Percentiles rank a stretch among this genome's conserved stretches.
phyloP scores from a whole-genome alignment of 1,140 invertebrate genomes.

The Neuroterus valhalla region DNA sequence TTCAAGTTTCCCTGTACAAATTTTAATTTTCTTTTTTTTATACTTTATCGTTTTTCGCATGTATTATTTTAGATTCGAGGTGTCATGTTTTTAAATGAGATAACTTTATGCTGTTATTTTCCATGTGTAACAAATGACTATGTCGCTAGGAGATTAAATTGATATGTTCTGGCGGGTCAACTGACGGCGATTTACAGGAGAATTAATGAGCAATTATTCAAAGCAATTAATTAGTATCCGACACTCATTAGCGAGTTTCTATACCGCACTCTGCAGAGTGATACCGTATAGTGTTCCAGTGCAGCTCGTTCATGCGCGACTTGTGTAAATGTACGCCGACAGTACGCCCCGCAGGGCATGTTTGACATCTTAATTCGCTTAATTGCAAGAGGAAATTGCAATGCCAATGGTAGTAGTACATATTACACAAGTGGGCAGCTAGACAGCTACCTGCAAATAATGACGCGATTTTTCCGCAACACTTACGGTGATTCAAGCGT shows the following conservation, averaged over 20 bases:
- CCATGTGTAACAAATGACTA: too few species aligned
- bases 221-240: conserved; percentile 22
- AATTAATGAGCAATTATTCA: conserved; percentile 26
- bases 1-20: too few species aligned
- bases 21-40: too few species aligned
- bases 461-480: conserved; percentile 2
- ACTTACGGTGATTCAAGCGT: background rate
- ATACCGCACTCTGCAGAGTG: background rate
- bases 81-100: too few species aligned
- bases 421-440: conserved; percentile 12
- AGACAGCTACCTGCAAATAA: conserved; percentile 16
- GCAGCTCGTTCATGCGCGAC: conserved; percentile 2
- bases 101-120: too few species aligned
- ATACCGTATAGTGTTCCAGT: too few species aligned
- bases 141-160: too few species aligned
- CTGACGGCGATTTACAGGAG: background rate
- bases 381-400: conserved; percentile 18
- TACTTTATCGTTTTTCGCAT: too few species aligned
- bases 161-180: too few species aligned
- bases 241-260: conserved; percentile 3
- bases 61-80: too few species aligned
- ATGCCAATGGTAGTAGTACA: conserved; percentile 6
- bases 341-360: conserved; percentile 11
- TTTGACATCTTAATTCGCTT: conserved; percentile 25
- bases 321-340: background rate